Evolutionary conservation across 1,140 invertebrate species (phyloP), one percentile per base, ranked within the genome.

Genomic region (Vollenhovia emeryi): DNA sequence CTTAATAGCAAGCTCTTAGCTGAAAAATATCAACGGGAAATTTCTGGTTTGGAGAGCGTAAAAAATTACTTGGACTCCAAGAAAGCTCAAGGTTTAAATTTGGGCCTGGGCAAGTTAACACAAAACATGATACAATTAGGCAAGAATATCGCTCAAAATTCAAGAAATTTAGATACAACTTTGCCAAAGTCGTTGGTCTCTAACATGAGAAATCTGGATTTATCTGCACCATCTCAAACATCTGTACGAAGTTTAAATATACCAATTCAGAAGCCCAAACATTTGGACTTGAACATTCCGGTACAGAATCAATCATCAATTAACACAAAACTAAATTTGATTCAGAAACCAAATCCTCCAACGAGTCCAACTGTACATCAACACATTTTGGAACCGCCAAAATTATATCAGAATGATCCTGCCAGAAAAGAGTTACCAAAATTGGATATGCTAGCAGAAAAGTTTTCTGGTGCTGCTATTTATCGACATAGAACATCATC

Each of bases 31-130:
- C 93, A 94, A 30, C 88, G 93, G 6, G 94, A 95, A 24, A 88
- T 94, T 0, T 91, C 93, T 0, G 93, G 92, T 0, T 64, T 95
- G 24, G 94, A 95, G 50, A 94, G 91, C 27, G 93, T 95, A 0
- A 95, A 95, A n/a, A 94, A 92, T 85, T 95, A 94, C 43, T 80
- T 94, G 11, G 94, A 95, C 8, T 93, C 93, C 0, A 93, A 94
- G 15, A 94, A 94, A 27, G 91, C 90, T 0, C 92, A 94, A 18
- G 89, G 93, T 0, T 84, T 95, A 59, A 93, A 93, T 9, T 55
- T 92, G 13, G 92, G 94, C 8, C 48, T 92, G 48, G 87, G 93
- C 15, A 91, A 93, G 57, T 48, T 94, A 7, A 93, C 93, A 0
- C 93, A 94, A 48, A 94, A 94, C 55, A 94, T 94, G 92, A 92